A percentile compares a stretch with the other conserved stretches of the same genome.
These are phyloP conservation scores for Plecotus auritus DNA, from an alignment of 2,113 vertebrate species.

Conservation along the genomic window DNA sequence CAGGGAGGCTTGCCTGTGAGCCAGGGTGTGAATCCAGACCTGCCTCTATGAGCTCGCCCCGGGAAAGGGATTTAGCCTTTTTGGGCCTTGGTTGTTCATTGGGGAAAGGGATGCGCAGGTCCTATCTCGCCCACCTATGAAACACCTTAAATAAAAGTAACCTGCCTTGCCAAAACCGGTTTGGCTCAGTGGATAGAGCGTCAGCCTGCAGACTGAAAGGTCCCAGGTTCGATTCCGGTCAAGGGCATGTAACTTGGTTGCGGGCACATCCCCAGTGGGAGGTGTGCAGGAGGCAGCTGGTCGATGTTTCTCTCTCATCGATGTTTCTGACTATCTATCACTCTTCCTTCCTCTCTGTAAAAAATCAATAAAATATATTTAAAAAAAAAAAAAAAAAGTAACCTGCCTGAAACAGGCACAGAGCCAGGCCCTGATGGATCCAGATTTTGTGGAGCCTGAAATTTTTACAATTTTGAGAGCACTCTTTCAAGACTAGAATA, in stretches of 20 bases:
- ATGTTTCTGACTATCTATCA: too few relatives aligned
- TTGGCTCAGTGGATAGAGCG: too few relatives aligned
- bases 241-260: too few relatives aligned
- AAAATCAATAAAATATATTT: too few relatives aligned
- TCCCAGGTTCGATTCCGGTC: too few relatives aligned
- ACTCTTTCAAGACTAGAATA: background rate
- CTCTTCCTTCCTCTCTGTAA: too few relatives aligned
- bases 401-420: background rate
- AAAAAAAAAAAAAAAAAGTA: too few relatives aligned
- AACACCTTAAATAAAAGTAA: background rate
- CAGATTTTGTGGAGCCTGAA: background rate
- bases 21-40: background rate
- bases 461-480: background rate
- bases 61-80: background rate
- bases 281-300: too few relatives aligned
- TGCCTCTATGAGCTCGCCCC: background rate
- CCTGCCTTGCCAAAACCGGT: too few relatives aligned
- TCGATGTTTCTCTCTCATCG: too few relatives aligned
- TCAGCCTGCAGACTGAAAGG: too few relatives aligned
- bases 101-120: background rate
- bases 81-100: background rate
- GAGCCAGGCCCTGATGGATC: background rate
- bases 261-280: too few relatives aligned
- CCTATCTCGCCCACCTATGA: background rate
- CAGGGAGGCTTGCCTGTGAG: background rate